A percentile compares a stretch with the other conserved stretches of the same genome.
phyloP scores from a whole-genome alignment of 1,140 invertebrate species.

The Limonius californicus region DNA sequence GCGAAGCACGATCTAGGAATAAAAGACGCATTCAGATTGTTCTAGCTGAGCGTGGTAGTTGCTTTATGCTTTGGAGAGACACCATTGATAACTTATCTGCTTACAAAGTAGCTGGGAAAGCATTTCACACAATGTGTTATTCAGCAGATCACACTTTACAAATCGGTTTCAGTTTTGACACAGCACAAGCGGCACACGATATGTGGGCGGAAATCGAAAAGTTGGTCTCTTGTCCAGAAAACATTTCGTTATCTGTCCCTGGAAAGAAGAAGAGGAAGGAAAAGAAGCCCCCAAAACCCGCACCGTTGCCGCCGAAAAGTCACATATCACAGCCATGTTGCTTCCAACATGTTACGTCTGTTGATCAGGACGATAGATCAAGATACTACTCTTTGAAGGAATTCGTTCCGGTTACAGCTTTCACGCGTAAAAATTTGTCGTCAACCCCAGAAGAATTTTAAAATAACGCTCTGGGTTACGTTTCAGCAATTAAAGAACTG shows the following conservation, averaged over 20 bases:
- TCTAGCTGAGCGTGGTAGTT: slow-evolving; percentile 77
- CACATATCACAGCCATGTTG: slow-evolving; percentile 85
- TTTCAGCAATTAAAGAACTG: too few relatives aligned
- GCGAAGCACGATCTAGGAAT: slow-evolving; percentile 65
- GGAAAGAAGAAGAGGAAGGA: slow-evolving; percentile 58
- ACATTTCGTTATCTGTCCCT: slow-evolving; percentile 64
- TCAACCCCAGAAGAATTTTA: slow-evolving; percentile 1
- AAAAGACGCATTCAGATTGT: slow-evolving; percentile 71
- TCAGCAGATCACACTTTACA: slow-evolving; percentile 63
- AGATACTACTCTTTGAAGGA: slow-evolving; percentile 66
- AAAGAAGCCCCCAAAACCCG: slow-evolving; percentile 50
- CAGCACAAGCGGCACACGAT: slow-evolving; percentile 65
- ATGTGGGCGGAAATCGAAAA: slow-evolving; percentile 66
- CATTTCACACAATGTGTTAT: slow-evolving; percentile 81
- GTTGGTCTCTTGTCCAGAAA: slow-evolving; percentile 73
- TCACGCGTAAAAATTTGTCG: not conserved
- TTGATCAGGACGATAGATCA: slow-evolving; percentile 65
- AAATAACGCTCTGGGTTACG: too few relatives aligned
- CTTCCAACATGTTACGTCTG: slow-evolving; percentile 81
- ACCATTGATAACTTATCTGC: slow-evolving; percentile 70
- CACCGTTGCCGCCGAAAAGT: slow-evolving; percentile 66
- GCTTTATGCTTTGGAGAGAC: slow-evolving; percentile 82
- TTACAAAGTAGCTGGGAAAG: slow-evolving; percentile 61
- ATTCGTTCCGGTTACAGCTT: slow-evolving; percentile 30
- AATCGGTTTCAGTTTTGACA: slow-evolving; percentile 73